Evolutionary conservation across 2,113 vertebrate genomes (phyloP).

Genomic region (Spea multiplicata): DNA sequence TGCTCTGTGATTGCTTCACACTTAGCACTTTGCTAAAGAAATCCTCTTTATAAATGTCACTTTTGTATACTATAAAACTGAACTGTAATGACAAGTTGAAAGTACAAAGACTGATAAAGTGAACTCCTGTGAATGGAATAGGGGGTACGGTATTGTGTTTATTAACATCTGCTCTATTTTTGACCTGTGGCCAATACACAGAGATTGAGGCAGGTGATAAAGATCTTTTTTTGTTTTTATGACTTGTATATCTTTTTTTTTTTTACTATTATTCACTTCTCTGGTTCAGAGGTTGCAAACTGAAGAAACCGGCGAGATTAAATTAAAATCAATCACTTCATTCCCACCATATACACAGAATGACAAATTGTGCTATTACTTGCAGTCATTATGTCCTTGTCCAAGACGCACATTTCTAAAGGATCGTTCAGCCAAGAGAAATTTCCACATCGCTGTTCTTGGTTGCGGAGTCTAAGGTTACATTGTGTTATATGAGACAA

Average conservation of each 20-base stretch:
- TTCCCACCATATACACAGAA: neutral
- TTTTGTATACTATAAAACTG: too few species aligned
- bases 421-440: neutral
- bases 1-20: too few species aligned
- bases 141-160: too few species aligned
- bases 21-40: too few species aligned
- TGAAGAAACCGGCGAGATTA: neutral
- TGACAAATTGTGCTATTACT: conserved; percentile 2
- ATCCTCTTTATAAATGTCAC: too few species aligned
- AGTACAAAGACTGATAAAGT: too few species aligned
- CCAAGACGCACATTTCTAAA: conserved; percentile 7
- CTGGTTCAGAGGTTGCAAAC: neutral
- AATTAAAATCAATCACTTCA: conserved; percentile 12
- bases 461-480: neutral
- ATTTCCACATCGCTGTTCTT: neutral
- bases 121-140: too few species aligned
- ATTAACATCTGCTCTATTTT: too few species aligned
- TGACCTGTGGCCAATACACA: too few species aligned
- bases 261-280: neutral
- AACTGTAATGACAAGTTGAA: too few species aligned
- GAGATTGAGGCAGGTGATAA: neutral
- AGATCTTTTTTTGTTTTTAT: neutral
- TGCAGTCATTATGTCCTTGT: conserved; percentile 9
- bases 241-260: neutral
- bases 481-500: neutral